Base-by-base conservation (phyloP, 2,888 invertebrate species). In the Psylliodes chrysocephalus region DNA sequence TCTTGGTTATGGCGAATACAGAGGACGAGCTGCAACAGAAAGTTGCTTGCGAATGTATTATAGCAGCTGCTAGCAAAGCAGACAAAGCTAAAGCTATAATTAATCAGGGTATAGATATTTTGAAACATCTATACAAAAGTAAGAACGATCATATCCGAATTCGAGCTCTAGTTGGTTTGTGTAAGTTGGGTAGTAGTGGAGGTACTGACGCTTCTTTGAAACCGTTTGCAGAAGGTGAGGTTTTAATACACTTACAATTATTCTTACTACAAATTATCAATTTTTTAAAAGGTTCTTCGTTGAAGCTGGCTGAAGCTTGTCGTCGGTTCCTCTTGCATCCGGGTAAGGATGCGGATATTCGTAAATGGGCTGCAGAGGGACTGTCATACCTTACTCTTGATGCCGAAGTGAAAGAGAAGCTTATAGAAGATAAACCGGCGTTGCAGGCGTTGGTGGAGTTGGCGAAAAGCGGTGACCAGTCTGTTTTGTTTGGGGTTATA, bases 291-390 rank as follows among this genome's bases (percentile, higher is more conserved):
- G 98, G 98, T 0, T 94, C 98, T 0, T 95, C 94, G 1, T 85
- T 89, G 56, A 96, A 96, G 81, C 83, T 99, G 67, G 95, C 98
- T 0, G 94, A 95, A 81, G 96, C 97, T 0, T 99, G 99, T 81
- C 88, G 95, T 70, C 90, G 92, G 71, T 97, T 97, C 80, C 83
- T 98, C 49, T 87, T 95, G 0, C 95, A 95, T 81, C 77, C 77
- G 8, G 77, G 75, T 1, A 75, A 78, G 60, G 93, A 97, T 77
- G 88, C 89, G 70, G 96, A 96, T 77, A 90, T 96, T 79, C 87
- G 95, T 49, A 92, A 94, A 77, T 98, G 98, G 97, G 96, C 98
- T 0, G 94, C 95, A 5, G 98, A 98, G 85, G 98, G 98, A 1
- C 86, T 99, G 3, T 96, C 98, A 0, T 99, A 98, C 79, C 85